Evolutionary conservation across 2,797 vertebrate species (phyloP), one percentile per base, ranked within the genome.

Genomic region (Acanthopagrus latus): DNA sequence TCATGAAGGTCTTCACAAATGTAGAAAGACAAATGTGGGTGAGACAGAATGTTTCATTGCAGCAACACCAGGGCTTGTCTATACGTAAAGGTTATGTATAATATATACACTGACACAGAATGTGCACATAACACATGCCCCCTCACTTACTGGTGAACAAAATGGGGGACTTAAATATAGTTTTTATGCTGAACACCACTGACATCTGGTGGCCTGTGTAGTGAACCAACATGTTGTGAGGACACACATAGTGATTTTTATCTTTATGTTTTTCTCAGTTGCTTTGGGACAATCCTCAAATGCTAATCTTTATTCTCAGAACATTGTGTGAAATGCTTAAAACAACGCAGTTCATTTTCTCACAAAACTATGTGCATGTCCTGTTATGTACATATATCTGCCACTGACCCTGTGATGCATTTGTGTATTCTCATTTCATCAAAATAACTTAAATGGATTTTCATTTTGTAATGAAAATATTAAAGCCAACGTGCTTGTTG

Each of bases 131-230:
- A 44, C 21, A 71, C 59, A 52, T 21, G 33, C 60, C 62, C 47
- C 6, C 14, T 63, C n/a, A 25, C 59, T 66, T 38, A 64, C 46
- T 71, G 52, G 11, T 72, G 47, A 74, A 85, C 86, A 90, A 91
- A 92, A 92, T 90, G 86, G 84, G 84, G 74, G 68, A 64, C 65
- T 10, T 62, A 48, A 55, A 71, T 73, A 51, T 13, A 69, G 50
- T 50, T 33, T n/a, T 64, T 54, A 64, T 65, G 54, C 60, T 79
- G 74, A 82, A 47, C 69, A 78, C 66, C 73, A 85, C 86, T 91
- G 91, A 79, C 93, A 91, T 80, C 93, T 93, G 79, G 63, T 92
- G 93, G 91, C 68, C 10, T 4, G 17, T 43, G 14, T 1, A 41
- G 16, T 71, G 51, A 76, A 74, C 14, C 52, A 10, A 17, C 72